Evolutionary conservation across 1,140 invertebrate species (phyloP), one percentile per base, ranked within the genome.

Genomic region (Magallana angulata): DNA sequence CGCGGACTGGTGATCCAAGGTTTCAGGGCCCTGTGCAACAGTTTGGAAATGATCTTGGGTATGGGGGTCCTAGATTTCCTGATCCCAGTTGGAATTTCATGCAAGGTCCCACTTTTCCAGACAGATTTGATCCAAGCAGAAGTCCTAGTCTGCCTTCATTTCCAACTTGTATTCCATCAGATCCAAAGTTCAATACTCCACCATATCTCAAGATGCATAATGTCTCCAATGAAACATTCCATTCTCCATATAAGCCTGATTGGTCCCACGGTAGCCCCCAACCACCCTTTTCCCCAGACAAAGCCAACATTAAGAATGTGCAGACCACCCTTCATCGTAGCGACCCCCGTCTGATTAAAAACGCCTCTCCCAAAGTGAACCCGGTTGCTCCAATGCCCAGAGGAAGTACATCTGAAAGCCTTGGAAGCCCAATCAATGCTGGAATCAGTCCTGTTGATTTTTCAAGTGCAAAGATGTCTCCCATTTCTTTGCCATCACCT

Each of bases 371-470:
- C 2, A 76, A 76, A 76, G 68, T 76, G 24, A 76, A 76, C 36
- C 68, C 68, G 12, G 68, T 76, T 2, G 68, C 68, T 36, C 68
- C 68, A 36, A 76, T 76, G 68, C 68, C 68, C 3, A 76, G 68
- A 76, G 68, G 68, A 30, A 76, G 68, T 12, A 76, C 68, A 14
- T 8, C 68, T 48, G 68, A 76, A 30, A 76, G 24, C 24, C 68
- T 30, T 76, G 68, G 68, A 12, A 76, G 68, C 36, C 68, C 68
- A 48, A 1, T 48, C 68, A 76, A 30, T 76, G 24, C 24, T 5
- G 68, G 68, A 76, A 76, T 76, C 24, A 76, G 68, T 76, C 68
- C 68, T 48, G 68, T 76, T 18, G 68, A 76, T 8, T 76, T 76
- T 76, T 24, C 68, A 8, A 36, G 68, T 30, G 24, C 68, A 76